These are phyloP conservation scores for Sogatella furcifera DNA, from an alignment of 1,140 invertebrate genomes.

Conservation along the genomic window DNA sequence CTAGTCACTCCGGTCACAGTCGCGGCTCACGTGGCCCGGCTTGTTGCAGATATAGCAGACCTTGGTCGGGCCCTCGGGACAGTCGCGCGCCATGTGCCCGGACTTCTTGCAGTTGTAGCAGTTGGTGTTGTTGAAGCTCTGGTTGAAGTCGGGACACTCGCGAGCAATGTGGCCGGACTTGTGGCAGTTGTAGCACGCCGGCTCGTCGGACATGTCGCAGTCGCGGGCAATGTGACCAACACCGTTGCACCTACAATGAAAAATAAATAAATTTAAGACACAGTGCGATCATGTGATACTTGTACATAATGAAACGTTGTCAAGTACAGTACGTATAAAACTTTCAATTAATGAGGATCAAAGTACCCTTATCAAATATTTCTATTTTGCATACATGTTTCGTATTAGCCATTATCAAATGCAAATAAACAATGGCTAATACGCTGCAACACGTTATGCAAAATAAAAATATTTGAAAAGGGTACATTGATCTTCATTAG, in stretches of 20 bases:
- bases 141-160: slow-evolving; percentile 64
- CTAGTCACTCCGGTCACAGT: slow-evolving; percentile 47
- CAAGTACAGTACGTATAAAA: too few relatives aligned
- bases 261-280: too few relatives aligned
- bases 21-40: slow-evolving; percentile 78
- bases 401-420: too few relatives aligned
- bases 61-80: slow-evolving; percentile 59
- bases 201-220: slow-evolving; percentile 68
- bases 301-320: too few relatives aligned
- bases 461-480: too few relatives aligned
- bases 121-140: slow-evolving; percentile 38
- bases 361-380: too few relatives aligned
- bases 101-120: slow-evolving; percentile 85
- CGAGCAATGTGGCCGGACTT: slow-evolving; percentile 79
- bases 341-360: too few relatives aligned
- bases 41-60: slow-evolving; percentile 84
- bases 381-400: too few relatives aligned
- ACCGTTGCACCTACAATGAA: slow-evolving; percentile 64
- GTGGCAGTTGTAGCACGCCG: slow-evolving; percentile 82
- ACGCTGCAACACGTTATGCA: too few relatives aligned
- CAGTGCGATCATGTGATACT: too few relatives aligned
- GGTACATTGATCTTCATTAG: too few relatives aligned
- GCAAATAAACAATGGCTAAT: too few relatives aligned
- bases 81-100: slow-evolving; percentile 82
- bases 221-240: slow-evolving; percentile 84